These are phyloP conservation scores for Jacana jacana DNA, from an alignment of 2,113 vertebrate species.

Conservation along the genomic window DNA sequence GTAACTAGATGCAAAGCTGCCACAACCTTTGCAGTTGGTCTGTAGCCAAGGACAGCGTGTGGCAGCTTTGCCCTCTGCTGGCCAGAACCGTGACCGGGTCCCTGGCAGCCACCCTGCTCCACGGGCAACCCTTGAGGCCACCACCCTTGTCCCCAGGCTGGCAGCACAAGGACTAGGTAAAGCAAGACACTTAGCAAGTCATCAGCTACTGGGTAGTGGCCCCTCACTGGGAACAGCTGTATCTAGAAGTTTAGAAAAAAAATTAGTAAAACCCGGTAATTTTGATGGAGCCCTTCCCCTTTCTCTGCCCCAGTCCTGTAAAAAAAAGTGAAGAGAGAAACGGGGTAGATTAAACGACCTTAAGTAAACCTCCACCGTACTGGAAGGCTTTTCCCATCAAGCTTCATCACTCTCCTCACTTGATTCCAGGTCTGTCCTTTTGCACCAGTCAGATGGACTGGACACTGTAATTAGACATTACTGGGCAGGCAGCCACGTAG, in stretches of 20 bases:
- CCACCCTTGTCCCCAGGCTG: accelerated
- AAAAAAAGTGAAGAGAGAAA: background rate
- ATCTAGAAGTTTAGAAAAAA: background rate
- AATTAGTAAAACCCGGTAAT: background rate
- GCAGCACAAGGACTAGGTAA: no score
- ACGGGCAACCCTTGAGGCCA: accelerated
- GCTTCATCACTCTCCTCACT: background rate
- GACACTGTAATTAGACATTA: background rate
- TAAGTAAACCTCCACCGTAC: background rate
- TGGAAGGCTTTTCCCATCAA: background rate
- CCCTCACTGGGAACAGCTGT: accelerated
- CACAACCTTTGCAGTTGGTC: accelerated
- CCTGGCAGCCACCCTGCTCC: background rate
- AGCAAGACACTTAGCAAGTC: accelerated
- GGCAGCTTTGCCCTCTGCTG: conserved; percentile 50
- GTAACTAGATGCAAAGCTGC: no score
- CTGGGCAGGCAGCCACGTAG: background rate
- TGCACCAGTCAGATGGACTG: accelerated
- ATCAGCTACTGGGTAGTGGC: no score
- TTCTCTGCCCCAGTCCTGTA: background rate
- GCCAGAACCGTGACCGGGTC: background rate
- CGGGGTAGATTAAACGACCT: accelerated
- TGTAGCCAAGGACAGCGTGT: background rate
- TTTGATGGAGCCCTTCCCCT: background rate
- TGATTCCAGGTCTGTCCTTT: background rate